Conservation (phyloP, 2,888 invertebrate genomes). For the Tachina grossa region DNA sequence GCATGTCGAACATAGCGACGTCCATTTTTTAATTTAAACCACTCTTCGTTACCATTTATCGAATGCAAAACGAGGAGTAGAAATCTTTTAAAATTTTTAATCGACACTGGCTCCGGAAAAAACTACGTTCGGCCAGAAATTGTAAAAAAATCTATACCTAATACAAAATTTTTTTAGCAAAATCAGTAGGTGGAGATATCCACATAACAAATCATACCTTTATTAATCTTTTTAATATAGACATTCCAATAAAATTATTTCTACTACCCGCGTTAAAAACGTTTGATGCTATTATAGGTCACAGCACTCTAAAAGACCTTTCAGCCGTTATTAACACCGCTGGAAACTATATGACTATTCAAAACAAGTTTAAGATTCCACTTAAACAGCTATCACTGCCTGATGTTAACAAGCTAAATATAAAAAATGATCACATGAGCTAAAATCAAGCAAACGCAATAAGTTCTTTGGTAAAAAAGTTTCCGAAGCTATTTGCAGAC, state of each 20-base stretch:
- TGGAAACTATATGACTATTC: neutral
- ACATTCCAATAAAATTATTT: slow-evolving; percentile 21
- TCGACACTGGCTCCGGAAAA: too few relatives aligned
- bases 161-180: slow-evolving; percentile 6
- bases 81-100: too few relatives aligned
- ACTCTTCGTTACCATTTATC: too few relatives aligned
- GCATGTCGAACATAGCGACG: neutral
- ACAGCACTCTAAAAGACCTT: neutral
- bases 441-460: neutral
- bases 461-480: slow-evolving; percentile 10
- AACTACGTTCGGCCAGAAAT: too few relatives aligned
- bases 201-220: slow-evolving; percentile 18
- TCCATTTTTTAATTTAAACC: too few relatives aligned
- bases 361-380: slow-evolving; percentile 17
- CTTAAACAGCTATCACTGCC: slow-evolving; percentile 1
- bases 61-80: too few relatives aligned
- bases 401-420: neutral
- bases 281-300: slow-evolving; percentile 14
- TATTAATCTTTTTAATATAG: slow-evolving; percentile 23
- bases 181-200: slow-evolving; percentile 22
- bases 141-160: too few relatives aligned
- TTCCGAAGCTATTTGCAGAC: slow-evolving; percentile 9
- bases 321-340: neutral
- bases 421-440: neutral
- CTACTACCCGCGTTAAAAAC: slow-evolving; percentile 13